Conservation (phyloP, 2,113 vertebrate genomes). For the Channa argus region DNA sequence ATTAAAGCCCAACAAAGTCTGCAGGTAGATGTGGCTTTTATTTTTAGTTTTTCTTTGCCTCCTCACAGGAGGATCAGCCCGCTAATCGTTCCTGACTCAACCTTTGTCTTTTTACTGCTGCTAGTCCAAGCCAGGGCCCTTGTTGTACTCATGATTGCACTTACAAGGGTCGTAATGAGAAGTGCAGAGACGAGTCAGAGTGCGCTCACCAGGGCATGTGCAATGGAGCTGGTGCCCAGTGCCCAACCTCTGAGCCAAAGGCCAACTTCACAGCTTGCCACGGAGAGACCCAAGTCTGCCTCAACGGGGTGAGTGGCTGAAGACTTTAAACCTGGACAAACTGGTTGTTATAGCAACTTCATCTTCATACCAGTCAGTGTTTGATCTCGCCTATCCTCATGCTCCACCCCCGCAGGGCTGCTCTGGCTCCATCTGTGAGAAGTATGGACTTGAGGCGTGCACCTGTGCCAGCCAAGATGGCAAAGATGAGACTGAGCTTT, state of each 20-base stretch:
- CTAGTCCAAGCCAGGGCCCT: slow-evolving; percentile 96
- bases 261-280: slow-evolving; percentile 96
- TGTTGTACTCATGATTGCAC: slow-evolving; percentile 89
- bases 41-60: not conserved
- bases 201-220: slow-evolving; percentile 94
- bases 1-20: slow-evolving; percentile 88
- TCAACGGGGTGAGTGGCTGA: slow-evolving; percentile 89
- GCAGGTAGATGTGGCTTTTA: slow-evolving; percentile 86
- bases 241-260: slow-evolving; percentile 93
- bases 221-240: slow-evolving; percentile 88
- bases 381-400: slow-evolving; percentile 45
- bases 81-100: not conserved
- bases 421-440: slow-evolving; percentile 98
- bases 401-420: slow-evolving; percentile 88
- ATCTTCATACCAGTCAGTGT: slow-evolving; percentile 40
- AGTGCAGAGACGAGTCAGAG: slow-evolving; percentile 96
- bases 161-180: slow-evolving; percentile 87
- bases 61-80: not conserved
- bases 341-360: slow-evolving; percentile 36
- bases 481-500: slow-evolving; percentile 94
- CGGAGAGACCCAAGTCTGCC: slow-evolving; percentile 96
- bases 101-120: slow-evolving; percentile 18
- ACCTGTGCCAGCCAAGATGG: slow-evolving; percentile 94
- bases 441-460: slow-evolving; percentile 93
- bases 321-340: slow-evolving; percentile 32